A percentile compares a stretch with the other conserved stretches of the same genome.
These are phyloP conservation scores for Spicauda simplicius DNA, from an alignment of 2,888 invertebrate genomes.

Conservation along the genomic window DNA sequence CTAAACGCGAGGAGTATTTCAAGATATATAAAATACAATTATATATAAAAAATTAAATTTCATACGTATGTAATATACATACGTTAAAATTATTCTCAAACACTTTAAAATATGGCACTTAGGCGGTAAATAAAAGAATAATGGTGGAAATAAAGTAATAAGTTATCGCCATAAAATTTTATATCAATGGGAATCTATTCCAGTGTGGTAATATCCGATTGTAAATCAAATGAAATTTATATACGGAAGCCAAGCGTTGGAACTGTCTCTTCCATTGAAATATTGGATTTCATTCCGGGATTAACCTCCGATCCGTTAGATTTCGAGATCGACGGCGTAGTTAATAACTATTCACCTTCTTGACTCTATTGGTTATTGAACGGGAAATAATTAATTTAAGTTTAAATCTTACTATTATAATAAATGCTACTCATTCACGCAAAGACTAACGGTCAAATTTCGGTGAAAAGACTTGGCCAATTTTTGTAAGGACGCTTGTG, in stretches of 20 bases:
- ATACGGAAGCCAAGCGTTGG: conserved; percentile 9
- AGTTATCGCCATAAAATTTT: conserved; percentile 18
- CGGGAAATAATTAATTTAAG: background rate
- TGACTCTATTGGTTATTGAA: background rate
- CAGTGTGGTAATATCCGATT: conserved; percentile 9
- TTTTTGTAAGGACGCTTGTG: too few species aligned
- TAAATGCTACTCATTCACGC: too few species aligned
- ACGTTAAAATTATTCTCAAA: background rate
- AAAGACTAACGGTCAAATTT: too few species aligned
- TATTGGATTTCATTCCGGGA: conserved; percentile 54
- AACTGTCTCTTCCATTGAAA: conserved; percentile 52
- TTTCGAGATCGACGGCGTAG: conserved; percentile 56
- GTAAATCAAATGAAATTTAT: conserved; percentile 29
- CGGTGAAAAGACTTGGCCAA: too few species aligned
- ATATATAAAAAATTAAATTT: too few species aligned
- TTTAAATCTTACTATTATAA: too few species aligned
- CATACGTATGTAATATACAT: too few species aligned
- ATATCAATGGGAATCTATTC: conserved; percentile 17
- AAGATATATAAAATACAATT: too few species aligned
- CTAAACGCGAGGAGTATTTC: too few species aligned
- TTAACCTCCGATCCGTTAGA: conserved; percentile 60
- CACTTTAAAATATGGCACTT: background rate
- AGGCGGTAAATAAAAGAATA: background rate
- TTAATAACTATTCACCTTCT: conserved; percentile 61
- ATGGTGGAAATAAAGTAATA: conserved; percentile 14